A percentile compares a stretch with the other conserved stretches of the same genome.
Conservation (phyloP, 2,113 vertebrate genomes). For the Odocoileus hemionus region DNA sequence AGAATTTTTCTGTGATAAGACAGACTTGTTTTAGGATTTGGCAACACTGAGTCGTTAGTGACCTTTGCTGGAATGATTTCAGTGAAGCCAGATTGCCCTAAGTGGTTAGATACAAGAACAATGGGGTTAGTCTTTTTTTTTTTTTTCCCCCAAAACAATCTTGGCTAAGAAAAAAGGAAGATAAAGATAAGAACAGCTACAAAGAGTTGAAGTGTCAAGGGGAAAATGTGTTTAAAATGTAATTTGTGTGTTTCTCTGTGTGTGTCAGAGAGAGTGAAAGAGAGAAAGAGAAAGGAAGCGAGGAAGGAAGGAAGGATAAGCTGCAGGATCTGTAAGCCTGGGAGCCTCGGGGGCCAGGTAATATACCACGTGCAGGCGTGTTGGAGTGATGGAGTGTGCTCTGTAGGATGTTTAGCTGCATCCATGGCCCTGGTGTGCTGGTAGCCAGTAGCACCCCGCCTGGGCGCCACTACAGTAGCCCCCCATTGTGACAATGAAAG, state of each 20-base stretch:
- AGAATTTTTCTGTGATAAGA: background rate
- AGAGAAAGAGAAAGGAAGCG: too few relatives aligned
- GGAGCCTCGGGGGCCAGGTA: background rate
- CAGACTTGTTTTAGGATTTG: background rate
- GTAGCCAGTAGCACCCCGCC: background rate
- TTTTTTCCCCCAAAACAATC: background rate
- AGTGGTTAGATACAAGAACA: background rate
- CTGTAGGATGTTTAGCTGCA: accelerated
- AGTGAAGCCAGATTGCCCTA: background rate
- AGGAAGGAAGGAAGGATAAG: background rate
- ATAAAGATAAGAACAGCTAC: background rate
- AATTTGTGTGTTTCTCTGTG: background rate
- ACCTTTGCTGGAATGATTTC: background rate
- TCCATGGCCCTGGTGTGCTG: background rate
- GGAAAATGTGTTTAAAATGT: background rate
- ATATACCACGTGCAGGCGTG: accelerated
- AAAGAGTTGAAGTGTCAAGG: background rate
- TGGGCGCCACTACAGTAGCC: background rate
- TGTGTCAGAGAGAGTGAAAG: background rate
- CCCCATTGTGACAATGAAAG: background rate
- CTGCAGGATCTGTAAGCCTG: background rate
- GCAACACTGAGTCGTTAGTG: background rate
- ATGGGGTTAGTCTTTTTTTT: background rate
- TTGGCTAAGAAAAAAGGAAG: background rate
- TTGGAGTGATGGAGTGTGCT: accelerated